A percentile compares a stretch with the other conserved stretches of the same genome.
Conservation (phyloP, 2,888 invertebrate species). For the Dryobota labecula region DNA sequence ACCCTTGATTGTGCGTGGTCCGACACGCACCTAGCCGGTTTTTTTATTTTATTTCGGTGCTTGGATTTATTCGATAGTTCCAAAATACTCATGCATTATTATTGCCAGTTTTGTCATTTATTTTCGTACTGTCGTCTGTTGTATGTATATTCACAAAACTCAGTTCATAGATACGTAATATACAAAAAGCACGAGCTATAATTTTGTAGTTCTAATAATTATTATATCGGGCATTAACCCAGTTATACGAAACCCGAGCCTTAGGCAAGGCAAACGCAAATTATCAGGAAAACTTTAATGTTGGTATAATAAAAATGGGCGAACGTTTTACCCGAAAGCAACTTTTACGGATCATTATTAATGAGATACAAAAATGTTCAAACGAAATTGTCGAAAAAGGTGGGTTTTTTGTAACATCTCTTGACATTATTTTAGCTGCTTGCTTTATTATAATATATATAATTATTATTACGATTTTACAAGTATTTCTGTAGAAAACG, state of each 20-base stretch:
- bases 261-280: slow-evolving; percentile 20
- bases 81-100: too few relatives aligned
- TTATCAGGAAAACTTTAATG: slow-evolving; percentile 38
- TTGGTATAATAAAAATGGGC: slow-evolving; percentile 39
- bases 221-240: slow-evolving; percentile 7
- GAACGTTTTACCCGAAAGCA: slow-evolving; percentile 16
- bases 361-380: slow-evolving; percentile 40
- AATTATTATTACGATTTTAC: not conserved
- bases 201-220: not conserved
- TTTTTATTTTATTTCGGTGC: too few relatives aligned
- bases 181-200: not conserved
- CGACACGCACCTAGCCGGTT: too few relatives aligned
- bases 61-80: too few relatives aligned
- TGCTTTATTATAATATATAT: not conserved
- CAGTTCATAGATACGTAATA: too few relatives aligned
- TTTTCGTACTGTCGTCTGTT: too few relatives aligned
- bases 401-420: slow-evolving; percentile 13
- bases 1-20: too few relatives aligned
- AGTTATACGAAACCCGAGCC: slow-evolving; percentile 11
- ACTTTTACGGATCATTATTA: slow-evolving; percentile 47
- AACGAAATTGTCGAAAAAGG: slow-evolving; percentile 16
- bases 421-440: slow-evolving; percentile 15
- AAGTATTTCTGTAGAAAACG: not conserved
- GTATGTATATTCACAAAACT: too few relatives aligned
- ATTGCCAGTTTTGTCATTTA: too few relatives aligned